Percentiles rank a stretch among this genome's conserved stretches.
These are phyloP conservation scores for Antheraea yamamai DNA, from an alignment of 2,888 invertebrate genomes.

Conservation along the genomic window DNA sequence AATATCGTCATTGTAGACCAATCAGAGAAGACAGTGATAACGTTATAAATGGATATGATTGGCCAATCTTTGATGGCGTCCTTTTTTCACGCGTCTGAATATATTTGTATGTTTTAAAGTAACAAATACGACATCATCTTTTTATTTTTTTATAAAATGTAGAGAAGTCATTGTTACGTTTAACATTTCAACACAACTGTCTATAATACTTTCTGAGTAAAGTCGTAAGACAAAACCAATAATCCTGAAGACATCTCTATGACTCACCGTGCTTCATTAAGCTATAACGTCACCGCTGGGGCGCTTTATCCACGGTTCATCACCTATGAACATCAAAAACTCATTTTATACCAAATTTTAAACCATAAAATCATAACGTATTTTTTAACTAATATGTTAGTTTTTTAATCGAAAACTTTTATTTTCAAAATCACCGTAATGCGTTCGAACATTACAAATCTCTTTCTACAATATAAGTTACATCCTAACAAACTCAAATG, in stretches of 20 bases:
- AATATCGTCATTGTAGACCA: neutral
- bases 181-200: neutral
- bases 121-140: no score
- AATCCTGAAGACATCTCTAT: neutral
- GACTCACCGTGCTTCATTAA: conserved; percentile 27
- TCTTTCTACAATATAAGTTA: neutral
- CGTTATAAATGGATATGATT: neutral
- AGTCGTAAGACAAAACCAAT: neutral
- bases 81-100: neutral
- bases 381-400: neutral
- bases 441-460: neutral
- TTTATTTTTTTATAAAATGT: neutral
- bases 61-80: neutral
- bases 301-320: conserved; percentile 42
- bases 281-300: conserved; percentile 39
- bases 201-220: neutral
- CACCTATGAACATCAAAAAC: conserved; percentile 21
- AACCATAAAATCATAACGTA: neutral
- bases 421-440: neutral
- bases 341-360: conserved; percentile 13
- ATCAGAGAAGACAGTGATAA: neutral
- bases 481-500: no score
- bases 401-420: neutral
- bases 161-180: neutral
- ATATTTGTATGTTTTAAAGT: neutral